Evolutionary conservation across 2,888 invertebrate genomes (phyloP), one percentile per base, ranked within the genome.

Genomic region (Unio delphinus): DNA sequence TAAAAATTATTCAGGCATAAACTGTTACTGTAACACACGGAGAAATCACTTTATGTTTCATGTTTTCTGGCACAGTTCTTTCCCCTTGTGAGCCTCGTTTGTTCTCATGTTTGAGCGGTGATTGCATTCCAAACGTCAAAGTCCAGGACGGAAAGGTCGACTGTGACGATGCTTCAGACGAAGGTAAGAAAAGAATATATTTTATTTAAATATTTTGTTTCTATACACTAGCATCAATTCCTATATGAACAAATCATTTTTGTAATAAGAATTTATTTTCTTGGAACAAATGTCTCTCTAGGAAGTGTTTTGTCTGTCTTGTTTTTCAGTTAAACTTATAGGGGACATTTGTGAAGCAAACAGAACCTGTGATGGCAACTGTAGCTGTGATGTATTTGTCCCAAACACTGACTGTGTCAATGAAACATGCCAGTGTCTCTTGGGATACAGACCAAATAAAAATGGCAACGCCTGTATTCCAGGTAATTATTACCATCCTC

Each of bases 131-230:
- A 23, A 72, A 69, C 60, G 58, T 69, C 26, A 73, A 79, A 69
- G 74, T 82, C n/a, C 63, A 79, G 26, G 84, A 84, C 61, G 77
- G 75, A 15, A 61, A 68, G 7, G 69, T 69, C n/a, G 75, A 80
- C 59, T 80, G 80, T 62, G 66, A 66, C 1, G 80, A 78, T 64
- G 80, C 73, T 7, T 74, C 77, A 3, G 80, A 80, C 61, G 80
- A 80, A 78, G 76, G 80, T 80, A 34, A 34, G 34, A 34, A 34
- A 1, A 23, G 23, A 23, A 23, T 23, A 23, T 23, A 23, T 23
- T 23, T 23, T 23, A 23, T 23, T 23, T 23, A 28, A 28, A 28
- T 2, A 28, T 28, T 4, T 3, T 3, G 7, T 34, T 34, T 34
- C 1, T 34, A 34, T 34, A 7, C 34, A 8, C 34, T 11, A 45